phyloP scores from a whole-genome alignment of 2,797 vertebrate genomes.

The Mastacembelus armatus region DNA sequence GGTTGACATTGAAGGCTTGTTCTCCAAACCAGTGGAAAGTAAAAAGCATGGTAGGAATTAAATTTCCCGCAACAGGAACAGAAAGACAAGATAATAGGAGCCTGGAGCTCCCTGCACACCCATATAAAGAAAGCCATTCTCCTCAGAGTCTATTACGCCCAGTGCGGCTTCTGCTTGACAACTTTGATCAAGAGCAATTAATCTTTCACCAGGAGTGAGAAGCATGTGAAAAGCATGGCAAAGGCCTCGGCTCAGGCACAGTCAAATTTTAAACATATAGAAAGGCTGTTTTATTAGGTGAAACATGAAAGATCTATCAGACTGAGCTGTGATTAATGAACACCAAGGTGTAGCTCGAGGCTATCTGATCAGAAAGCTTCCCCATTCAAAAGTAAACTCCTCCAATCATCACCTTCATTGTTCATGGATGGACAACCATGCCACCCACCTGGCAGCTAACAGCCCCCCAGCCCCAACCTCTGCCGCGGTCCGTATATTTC shows the following conservation, averaged over 20 bases:
- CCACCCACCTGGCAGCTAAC: conserved; percentile 64
- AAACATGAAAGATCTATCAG: conserved; percentile 54
- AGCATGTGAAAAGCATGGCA: conserved; percentile 44
- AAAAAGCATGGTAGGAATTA: conserved; percentile 80
- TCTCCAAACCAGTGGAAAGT: conserved; percentile 78
- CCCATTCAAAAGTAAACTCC: conserved; percentile 52
- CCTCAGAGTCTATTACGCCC: conserved; percentile 63
- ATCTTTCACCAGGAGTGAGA: conserved; percentile 72
- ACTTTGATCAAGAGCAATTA: conserved; percentile 80
- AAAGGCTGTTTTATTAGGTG: conserved; percentile 61
- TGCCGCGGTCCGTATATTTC: conserved; percentile 75
- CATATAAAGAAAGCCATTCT: conserved; percentile 60
- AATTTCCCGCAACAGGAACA: conserved; percentile 77
- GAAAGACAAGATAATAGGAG: conserved; percentile 81
- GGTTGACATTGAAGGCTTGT: conserved; percentile 90
- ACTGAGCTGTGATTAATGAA: conserved; percentile 74
- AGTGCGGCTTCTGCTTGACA: conserved; percentile 59
- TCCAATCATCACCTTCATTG: conserved; percentile 50
- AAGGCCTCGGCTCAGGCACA: conserved; percentile 41
- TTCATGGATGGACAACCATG: conserved; percentile 70
- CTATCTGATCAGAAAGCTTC: conserved; percentile 59
- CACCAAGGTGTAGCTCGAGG: conserved; percentile 54
- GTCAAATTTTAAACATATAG: conserved; percentile 58
- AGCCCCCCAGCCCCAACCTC: conserved; percentile 46
- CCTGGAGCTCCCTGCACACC: conserved; percentile 51